Percentiles rank a stretch among this genome's conserved stretches.
phyloP scores from a whole-genome alignment of 2,888 invertebrate genomes.

The Pyrgus malvae region DNA sequence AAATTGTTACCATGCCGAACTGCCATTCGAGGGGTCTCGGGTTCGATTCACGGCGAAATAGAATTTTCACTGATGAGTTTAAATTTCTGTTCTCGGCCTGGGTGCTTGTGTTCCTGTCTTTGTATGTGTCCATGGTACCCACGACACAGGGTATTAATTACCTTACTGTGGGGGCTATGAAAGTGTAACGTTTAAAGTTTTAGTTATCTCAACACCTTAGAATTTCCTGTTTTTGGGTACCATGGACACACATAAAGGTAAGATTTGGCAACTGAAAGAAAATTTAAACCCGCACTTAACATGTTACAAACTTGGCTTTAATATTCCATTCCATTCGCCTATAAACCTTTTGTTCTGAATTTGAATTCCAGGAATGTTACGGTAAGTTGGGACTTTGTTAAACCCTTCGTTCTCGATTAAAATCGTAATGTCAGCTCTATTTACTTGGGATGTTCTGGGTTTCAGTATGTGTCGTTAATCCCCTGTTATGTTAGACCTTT shows the following conservation, averaged over 20 bases:
- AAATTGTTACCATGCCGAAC: too few species aligned
- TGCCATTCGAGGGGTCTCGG: too few species aligned
- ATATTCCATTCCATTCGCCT: neutral
- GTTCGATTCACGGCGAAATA: too few species aligned
- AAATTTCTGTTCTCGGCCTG: too few species aligned
- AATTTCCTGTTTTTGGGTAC: neutral
- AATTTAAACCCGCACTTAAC: neutral
- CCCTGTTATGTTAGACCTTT: conserved; percentile 19
- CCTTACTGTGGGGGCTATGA: too few species aligned
- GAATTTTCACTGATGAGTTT: too few species aligned
- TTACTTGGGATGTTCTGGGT: conserved; percentile 2
- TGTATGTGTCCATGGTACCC: too few species aligned
- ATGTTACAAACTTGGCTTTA: neutral
- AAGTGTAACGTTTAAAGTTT: too few species aligned
- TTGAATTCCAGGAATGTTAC: neutral
- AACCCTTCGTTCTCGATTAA: neutral
- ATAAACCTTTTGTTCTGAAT: neutral
- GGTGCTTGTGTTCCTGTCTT: too few species aligned
- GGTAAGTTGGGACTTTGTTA: neutral
- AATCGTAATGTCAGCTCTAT: neutral
- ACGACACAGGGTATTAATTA: too few species aligned
- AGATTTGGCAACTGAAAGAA: neutral
- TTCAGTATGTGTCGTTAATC: neutral
- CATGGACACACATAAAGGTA: neutral
- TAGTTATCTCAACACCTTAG: too few species aligned